Conservation (phyloP, 2,797 vertebrate genomes). For the Aldrovandia affinis region DNA sequence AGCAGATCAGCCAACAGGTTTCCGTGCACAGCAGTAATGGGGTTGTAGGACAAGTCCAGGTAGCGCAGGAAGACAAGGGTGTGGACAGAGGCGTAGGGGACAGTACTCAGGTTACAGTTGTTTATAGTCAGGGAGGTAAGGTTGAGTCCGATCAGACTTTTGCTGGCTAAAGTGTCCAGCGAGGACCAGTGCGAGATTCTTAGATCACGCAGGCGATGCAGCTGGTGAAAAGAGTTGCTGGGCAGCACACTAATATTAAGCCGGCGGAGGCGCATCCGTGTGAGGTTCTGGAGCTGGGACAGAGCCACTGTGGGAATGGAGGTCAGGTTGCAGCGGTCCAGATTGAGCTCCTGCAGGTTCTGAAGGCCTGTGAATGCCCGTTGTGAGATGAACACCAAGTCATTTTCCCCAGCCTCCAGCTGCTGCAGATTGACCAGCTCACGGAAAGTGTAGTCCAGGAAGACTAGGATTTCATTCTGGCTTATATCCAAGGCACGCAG, state of each 20-base stretch:
- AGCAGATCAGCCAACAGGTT: slow-evolving; percentile 74
- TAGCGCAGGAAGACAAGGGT: slow-evolving; percentile 79
- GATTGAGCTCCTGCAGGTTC: slow-evolving; percentile 75
- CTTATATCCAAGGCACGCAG: slow-evolving; percentile 82
- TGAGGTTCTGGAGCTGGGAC: slow-evolving; percentile 78
- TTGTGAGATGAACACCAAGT: slow-evolving; percentile 86
- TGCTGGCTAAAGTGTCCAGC: slow-evolving; percentile 74
- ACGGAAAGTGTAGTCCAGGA: slow-evolving; percentile 85
- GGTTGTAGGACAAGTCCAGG: slow-evolving; percentile 90
- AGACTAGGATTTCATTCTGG: slow-evolving; percentile 87
- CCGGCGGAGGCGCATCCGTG: slow-evolving; percentile 72
- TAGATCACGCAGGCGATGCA: slow-evolving; percentile 75
- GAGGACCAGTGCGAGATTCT: slow-evolving; percentile 80
- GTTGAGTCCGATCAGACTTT: slow-evolving; percentile 84
- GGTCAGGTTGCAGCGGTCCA: slow-evolving; percentile 87
- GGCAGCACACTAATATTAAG: slow-evolving; percentile 76
- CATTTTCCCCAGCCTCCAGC: slow-evolving; percentile 83
- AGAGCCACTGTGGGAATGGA: slow-evolving; percentile 81
- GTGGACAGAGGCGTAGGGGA: slow-evolving; percentile 80
- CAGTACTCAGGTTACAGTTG: slow-evolving; percentile 77
- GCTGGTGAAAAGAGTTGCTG: slow-evolving; percentile 75
- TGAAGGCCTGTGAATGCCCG: slow-evolving; percentile 82
- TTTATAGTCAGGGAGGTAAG: slow-evolving; percentile 83
- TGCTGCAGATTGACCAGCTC: slow-evolving; percentile 77
- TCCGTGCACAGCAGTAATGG: slow-evolving; percentile 78